These are phyloP conservation scores for Liopterus haemorrhoidalis DNA, from an alignment of 2,888 invertebrate species.

Conservation along the genomic window DNA sequence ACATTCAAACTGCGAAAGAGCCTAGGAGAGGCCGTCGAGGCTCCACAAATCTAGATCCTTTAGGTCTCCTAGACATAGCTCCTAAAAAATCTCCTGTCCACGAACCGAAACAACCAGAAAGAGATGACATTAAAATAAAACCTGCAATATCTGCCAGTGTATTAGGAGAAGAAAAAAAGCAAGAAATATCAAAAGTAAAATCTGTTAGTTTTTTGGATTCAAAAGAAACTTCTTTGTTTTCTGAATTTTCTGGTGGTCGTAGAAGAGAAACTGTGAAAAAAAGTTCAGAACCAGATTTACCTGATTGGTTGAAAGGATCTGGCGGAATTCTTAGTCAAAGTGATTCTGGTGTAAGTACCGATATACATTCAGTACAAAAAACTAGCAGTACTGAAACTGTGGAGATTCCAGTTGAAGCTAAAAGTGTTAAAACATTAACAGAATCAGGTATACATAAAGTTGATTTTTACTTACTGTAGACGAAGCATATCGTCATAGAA, in stretches of 20 bases:
- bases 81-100: too few relatives aligned
- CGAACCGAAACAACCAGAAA: too few relatives aligned
- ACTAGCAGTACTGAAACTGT: not conserved
- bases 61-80: too few relatives aligned
- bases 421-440: not conserved
- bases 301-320: constrained; percentile 13
- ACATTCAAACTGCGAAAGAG: constrained; percentile 5
- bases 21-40: constrained; percentile 15
- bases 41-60: constrained; percentile 15
- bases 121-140: too few relatives aligned
- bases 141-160: not conserved
- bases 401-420: constrained; percentile 8
- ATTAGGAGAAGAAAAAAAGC: not conserved
- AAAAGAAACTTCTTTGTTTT: too few relatives aligned
- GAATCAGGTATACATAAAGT: not conserved
- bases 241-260: too few relatives aligned
- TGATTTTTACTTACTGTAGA: not conserved
- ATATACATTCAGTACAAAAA: not conserved
- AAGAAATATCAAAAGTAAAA: constrained; percentile 3
- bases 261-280: too few relatives aligned
- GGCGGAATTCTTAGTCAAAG: not conserved
- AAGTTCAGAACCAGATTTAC: too few relatives aligned
- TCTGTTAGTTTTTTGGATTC: not conserved
- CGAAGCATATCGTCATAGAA: not conserved
- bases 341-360: constrained; percentile 2